These are phyloP conservation scores for Leptopilina clavipes DNA, from an alignment of 1,140 invertebrate species.

Conservation along the genomic window DNA sequence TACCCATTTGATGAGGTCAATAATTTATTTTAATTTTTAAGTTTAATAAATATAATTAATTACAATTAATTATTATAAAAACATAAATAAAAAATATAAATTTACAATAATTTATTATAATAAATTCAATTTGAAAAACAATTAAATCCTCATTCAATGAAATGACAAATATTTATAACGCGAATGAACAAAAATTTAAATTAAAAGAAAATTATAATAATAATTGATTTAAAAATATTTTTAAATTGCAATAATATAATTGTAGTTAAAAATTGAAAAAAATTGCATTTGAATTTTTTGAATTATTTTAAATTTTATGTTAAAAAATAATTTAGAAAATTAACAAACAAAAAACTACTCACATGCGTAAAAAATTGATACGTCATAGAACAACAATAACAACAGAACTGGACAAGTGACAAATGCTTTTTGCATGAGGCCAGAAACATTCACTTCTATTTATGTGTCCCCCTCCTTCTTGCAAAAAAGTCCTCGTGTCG, in stretches of 20 bases:
- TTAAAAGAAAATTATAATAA: too few species aligned
- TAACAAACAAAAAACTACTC: background rate
- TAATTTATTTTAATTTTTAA: too few species aligned
- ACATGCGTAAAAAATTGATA: background rate
- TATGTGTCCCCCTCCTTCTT: conserved; percentile 15
- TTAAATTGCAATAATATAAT: too few species aligned
- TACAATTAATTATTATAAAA: too few species aligned
- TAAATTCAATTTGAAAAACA: too few species aligned
- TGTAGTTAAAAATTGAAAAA: background rate
- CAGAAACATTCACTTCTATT: conserved; percentile 31
- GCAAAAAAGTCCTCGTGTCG: conserved; percentile 7
- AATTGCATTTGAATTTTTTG: background rate
- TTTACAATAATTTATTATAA: too few species aligned
- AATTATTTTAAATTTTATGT: background rate
- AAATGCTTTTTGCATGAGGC: conserved; percentile 17
- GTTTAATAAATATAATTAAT: too few species aligned
- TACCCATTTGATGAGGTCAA: background rate
- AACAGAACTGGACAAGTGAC: background rate
- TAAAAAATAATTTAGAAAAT: background rate
- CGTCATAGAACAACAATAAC: conserved; percentile 1
- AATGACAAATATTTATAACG: too few species aligned
- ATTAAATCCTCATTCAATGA: too few species aligned
- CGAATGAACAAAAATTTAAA: too few species aligned
- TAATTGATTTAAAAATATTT: too few species aligned
- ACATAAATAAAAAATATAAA: too few species aligned